phyloP scores from a whole-genome alignment of 1,140 invertebrate genomes.

The Ptiloglossa arizonensis region DNA sequence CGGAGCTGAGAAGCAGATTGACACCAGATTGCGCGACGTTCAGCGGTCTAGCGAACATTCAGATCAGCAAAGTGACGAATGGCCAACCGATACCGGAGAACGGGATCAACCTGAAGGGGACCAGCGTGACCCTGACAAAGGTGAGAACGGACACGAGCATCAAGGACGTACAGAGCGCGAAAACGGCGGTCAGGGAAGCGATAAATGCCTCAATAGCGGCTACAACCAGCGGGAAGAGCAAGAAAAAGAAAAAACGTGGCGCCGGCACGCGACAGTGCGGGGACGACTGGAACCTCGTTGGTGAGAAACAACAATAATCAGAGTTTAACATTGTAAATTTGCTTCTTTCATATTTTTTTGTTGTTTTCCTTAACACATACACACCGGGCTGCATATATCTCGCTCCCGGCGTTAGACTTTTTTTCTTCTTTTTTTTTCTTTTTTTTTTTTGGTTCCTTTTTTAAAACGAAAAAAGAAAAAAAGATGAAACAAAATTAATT shows the following conservation, averaged over 20 bases:
- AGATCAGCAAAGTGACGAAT: slow-evolving; percentile 79
- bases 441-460: slow-evolving; percentile 5
- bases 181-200: slow-evolving; percentile 66
- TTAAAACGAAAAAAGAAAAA: slow-evolving; percentile 8
- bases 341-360: slow-evolving; percentile 69
- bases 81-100: slow-evolving; percentile 79
- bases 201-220: slow-evolving; percentile 65
- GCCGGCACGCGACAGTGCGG: slow-evolving; percentile 74
- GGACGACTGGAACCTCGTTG: slow-evolving; percentile 83
- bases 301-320: slow-evolving; percentile 80
- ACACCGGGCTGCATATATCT: slow-evolving; percentile 14
- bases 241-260: slow-evolving; percentile 82
- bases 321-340: slow-evolving; percentile 73
- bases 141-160: slow-evolving; percentile 66
- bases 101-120: slow-evolving; percentile 79
- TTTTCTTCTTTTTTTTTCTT: not conserved
- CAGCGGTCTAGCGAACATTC: slow-evolving; percentile 77
- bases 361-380: slow-evolving; percentile 61
- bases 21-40: slow-evolving; percentile 72
- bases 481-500: slow-evolving; percentile 8
- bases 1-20: slow-evolving; percentile 72
- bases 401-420: slow-evolving; percentile 2
- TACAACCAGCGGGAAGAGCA: slow-evolving; percentile 67
- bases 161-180: slow-evolving; percentile 60
- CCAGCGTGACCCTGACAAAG: slow-evolving; percentile 79